phyloP scores from a whole-genome alignment of 2,113 vertebrate genomes.

The Symphodus melops region DNA sequence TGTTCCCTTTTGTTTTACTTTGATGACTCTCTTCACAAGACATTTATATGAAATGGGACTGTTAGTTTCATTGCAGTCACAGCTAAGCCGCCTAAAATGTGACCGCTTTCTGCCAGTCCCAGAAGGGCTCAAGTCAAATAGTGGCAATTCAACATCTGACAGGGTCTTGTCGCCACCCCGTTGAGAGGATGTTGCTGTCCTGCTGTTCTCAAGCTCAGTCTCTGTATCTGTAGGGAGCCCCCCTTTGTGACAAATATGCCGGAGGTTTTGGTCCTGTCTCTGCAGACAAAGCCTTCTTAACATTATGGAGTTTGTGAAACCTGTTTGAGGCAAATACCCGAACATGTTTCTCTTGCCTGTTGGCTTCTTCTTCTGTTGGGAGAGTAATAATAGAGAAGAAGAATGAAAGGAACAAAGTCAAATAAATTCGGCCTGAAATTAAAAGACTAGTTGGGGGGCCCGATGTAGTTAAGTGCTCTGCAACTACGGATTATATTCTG shows the following conservation, averaged over 20 bases:
- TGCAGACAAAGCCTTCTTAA: conserved; percentile 2
- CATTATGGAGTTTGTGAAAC: conserved; percentile 4
- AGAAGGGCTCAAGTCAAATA: conserved; percentile 54
- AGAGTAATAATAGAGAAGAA: conserved; percentile 9
- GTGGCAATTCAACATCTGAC: conserved; percentile 51
- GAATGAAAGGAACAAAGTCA: not conserved
- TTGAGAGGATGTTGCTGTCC: conserved; percentile 23
- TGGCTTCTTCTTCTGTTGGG: not conserved
- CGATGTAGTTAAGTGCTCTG: not conserved
- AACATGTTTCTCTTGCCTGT: not conserved
- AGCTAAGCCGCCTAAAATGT: conserved; percentile 34
- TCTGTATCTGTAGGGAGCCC: conserved; percentile 15
- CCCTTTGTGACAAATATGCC: conserved; percentile 20
- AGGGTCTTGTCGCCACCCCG: conserved; percentile 27
- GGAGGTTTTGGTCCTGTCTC: conserved; percentile 9
- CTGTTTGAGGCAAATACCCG: not conserved
- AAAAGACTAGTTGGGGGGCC: not conserved
- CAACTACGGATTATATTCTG: not conserved
- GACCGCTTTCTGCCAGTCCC: conserved; percentile 53
- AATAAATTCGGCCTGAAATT: not conserved
- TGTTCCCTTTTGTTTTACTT: conserved; percentile 37
- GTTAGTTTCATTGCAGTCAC: conserved; percentile 11
- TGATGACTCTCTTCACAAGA: conserved; percentile 22
- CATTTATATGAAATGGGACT: conserved; percentile 20
- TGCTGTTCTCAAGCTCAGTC: conserved; percentile 23